Conservation (phyloP, 2,797 vertebrate genomes). For the Peromyscus aztecus region DNA sequence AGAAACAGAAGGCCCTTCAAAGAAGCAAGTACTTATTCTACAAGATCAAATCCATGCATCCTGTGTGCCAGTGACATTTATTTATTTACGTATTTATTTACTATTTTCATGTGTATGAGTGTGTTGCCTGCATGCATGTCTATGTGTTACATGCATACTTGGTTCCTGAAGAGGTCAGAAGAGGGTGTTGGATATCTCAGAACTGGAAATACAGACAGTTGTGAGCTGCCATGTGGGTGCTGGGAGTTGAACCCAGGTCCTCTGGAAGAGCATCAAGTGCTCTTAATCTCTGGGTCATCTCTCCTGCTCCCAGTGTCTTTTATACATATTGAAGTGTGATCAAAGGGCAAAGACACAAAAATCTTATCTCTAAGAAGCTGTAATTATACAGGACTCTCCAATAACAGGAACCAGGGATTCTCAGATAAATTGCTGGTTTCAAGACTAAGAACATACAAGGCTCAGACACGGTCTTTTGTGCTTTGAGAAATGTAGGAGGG, state of each 20-base stretch:
- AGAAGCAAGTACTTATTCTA: background rate
- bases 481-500: background rate
- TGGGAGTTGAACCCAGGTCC: background rate
- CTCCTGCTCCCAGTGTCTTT: background rate
- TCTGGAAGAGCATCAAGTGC: background rate
- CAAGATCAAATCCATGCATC: background rate
- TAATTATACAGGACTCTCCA: background rate
- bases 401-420: background rate
- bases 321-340: background rate
- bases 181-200: background rate
- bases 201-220: background rate
- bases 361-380: slow-evolving; percentile 10
- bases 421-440: background rate
- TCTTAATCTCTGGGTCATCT: background rate
- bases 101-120: background rate
- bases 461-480: background rate
- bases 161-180: background rate
- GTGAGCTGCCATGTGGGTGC: background rate
- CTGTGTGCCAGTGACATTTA: background rate
- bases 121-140: background rate
- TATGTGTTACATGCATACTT: background rate
- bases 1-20: no score
- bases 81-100: background rate
- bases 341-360: background rate
- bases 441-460: background rate